Base-by-base conservation (phyloP, 2,888 invertebrate species). In the Zygaena filipendulae region DNA sequence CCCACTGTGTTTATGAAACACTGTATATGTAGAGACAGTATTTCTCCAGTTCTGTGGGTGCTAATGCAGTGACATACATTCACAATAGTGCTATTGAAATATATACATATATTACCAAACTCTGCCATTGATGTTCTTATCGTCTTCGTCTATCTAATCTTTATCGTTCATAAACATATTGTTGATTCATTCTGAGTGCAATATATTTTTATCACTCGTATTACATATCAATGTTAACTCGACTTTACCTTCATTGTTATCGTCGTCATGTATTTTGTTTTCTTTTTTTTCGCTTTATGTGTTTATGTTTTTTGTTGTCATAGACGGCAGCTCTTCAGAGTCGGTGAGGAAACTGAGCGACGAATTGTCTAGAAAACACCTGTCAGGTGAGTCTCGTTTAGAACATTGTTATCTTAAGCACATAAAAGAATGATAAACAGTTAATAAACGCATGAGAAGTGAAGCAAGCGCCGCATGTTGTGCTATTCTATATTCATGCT, bases 241-340 rank as follows among this genome's bases (percentile, higher is more conserved):
- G 31, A 39, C 29, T 30, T 26, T 40, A 23, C 34, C 26, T 37
- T 25, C 21, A 31, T 36, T 33, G 14, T 42, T 41, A 47, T 56
- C 46, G 57, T 56, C 53, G 53, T 64, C 75, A 70, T 71, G 72
- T 54, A 24, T 22, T 49, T 51, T 49, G 46, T 52, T 57, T 49
- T 47, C 30, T 59, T 55, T 37, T 47, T 62, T 64, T 64, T 62
- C 59, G 77, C 77, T 75, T 75, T 72, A 77, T 49, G 59, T 75
- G 75, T 71, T 43, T 61, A 60, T 59, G 52, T 68, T 71, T 64
- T 68, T 70, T 70, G 64, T 77, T 75, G 64, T 69, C 74, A 43
- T 77, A 81, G 81, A 81, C 77, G 70, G 74, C 68, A 71, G 80
- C 42, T 62, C 74, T 19, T 57, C 75, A 52, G 80, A 80, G 50